These are phyloP conservation scores for Acrossocheilus wenchowensis DNA, from an alignment of 2,797 vertebrate genomes.

Conservation along the genomic window DNA sequence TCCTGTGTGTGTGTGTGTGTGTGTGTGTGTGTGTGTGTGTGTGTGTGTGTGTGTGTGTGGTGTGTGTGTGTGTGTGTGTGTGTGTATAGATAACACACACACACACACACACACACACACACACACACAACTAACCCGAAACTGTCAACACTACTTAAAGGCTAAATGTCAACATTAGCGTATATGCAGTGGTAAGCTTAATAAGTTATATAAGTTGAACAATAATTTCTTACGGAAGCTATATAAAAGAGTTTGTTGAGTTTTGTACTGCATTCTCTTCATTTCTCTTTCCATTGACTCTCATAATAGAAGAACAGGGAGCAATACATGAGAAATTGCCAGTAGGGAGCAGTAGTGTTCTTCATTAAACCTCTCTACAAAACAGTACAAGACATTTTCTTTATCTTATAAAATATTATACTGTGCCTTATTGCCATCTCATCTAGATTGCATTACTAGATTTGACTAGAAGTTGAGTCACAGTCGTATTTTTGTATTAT, in stretches of 20 bases:
- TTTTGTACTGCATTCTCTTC: neutral
- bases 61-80: no score
- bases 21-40: no score
- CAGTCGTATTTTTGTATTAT: neutral
- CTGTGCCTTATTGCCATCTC: neutral
- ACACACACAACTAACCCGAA: neutral
- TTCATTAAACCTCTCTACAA: neutral
- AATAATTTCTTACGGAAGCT: neutral
- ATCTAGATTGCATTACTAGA: neutral
- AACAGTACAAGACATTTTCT: neutral
- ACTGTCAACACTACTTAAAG: neutral
- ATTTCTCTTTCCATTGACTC: neutral
- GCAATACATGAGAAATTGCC: neutral
- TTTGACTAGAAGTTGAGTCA: neutral
- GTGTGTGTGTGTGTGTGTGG: no score
- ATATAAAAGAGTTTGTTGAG: neutral
- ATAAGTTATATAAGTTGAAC: neutral
- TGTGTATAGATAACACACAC: no score
- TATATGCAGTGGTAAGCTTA: neutral
- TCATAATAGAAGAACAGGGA: neutral
- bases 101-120: no score
- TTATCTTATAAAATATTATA: neutral
- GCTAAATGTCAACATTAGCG: neutral
- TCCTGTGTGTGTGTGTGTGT: no score
- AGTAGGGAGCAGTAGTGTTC: constrained; percentile 49